These are phyloP conservation scores for Mystacides longicornis DNA, from an alignment of 2,888 invertebrate genomes.

Conservation along the genomic window DNA sequence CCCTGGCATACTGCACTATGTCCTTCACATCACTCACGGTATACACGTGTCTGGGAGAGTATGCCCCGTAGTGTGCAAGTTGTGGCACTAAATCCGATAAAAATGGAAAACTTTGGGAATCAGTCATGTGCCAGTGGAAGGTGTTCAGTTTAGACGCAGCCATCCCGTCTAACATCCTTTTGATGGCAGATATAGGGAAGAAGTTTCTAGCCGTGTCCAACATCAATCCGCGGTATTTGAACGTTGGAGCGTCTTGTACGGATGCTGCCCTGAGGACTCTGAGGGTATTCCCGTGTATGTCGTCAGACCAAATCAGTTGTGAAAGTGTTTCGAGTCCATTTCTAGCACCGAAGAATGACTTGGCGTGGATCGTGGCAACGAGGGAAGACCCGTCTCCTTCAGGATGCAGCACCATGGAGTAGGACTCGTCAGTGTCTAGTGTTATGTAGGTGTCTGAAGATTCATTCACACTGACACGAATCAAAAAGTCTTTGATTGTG, in stretches of 20 bases:
- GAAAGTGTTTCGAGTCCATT: slow-evolving; percentile 71
- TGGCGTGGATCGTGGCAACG: slow-evolving; percentile 56
- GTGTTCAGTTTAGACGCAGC: slow-evolving; percentile 83
- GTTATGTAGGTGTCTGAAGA: slow-evolving; percentile 51
- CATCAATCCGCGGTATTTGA: slow-evolving; percentile 75
- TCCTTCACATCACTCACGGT: slow-evolving; percentile 62
- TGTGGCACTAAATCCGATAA: slow-evolving; percentile 68
- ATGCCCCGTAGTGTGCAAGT: slow-evolving; percentile 77
- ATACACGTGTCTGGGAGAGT: slow-evolving; percentile 71
- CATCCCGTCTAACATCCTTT: slow-evolving; percentile 80
- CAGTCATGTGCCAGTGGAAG: slow-evolving; percentile 88
- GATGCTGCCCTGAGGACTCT: slow-evolving; percentile 58
- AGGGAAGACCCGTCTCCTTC: slow-evolving; percentile 43
- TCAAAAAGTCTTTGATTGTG: slow-evolving; percentile 37
- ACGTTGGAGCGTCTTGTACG: slow-evolving; percentile 70
- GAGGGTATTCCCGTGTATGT: slow-evolving; percentile 53
- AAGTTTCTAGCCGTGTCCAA: slow-evolving; percentile 89
- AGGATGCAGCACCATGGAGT: slow-evolving; percentile 54
- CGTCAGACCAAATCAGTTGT: slow-evolving; percentile 76
- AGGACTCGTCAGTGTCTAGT: slow-evolving; percentile 67
- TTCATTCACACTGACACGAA: slow-evolving; percentile 49
- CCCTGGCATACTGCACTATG: slow-evolving; percentile 66
- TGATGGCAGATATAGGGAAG: slow-evolving; percentile 64
- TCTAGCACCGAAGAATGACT: slow-evolving; percentile 68
- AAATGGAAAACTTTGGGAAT: slow-evolving; percentile 90